Evolutionary conservation across 2,888 invertebrate genomes (phyloP), one percentile per base, ranked within the genome.

Genomic region (Athalia rosae): DNA sequence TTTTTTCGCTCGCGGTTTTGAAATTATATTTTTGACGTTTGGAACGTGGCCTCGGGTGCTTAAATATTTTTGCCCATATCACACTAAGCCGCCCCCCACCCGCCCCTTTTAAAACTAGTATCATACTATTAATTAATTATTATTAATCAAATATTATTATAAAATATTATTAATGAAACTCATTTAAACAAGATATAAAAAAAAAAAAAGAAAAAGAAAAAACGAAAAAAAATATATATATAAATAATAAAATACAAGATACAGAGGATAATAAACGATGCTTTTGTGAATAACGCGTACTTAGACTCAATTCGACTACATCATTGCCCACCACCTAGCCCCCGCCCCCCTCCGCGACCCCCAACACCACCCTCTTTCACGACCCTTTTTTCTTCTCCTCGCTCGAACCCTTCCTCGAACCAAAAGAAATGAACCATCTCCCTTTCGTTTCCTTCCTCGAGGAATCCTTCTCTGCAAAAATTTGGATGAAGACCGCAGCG

Each of bases 191-290:
- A 82, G 81, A 80, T 41, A 78, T 69, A 47, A 61, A 79, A 79
- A 11, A 58, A 61, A 78, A 41, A 56, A 67, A 73, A 69, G 64
- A 77, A 69, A 79, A 79, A 79, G 81, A 80, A 63, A 81, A 77
- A 76, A 81, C 74, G 77, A 78, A 76, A 78, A 77, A 79, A 59
- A 59, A 85, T 83, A 87, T 83, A 85, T 83, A 85, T 28, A 28
- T 28, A 79, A 78, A 79, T 81, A 81, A 59, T 80, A 77, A 74
- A 77, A 79, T 71, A 79, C 47, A 64, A 85, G 83, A 87, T 83
- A 85, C 83, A 86, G 85, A 87, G 86, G 82, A 87, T 84, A 89
- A 90, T 90, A 89, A 90, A 90, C 84, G 87, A 89, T 89, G 89
- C 89, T 89, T 89, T 89, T 89, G 89, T 89, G 88, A 89, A 85